A percentile compares a stretch with the other conserved stretches of the same genome.
phyloP scores from a whole-genome alignment of 2,113 vertebrate species.

The Cyphotilapia sp. region DNA sequence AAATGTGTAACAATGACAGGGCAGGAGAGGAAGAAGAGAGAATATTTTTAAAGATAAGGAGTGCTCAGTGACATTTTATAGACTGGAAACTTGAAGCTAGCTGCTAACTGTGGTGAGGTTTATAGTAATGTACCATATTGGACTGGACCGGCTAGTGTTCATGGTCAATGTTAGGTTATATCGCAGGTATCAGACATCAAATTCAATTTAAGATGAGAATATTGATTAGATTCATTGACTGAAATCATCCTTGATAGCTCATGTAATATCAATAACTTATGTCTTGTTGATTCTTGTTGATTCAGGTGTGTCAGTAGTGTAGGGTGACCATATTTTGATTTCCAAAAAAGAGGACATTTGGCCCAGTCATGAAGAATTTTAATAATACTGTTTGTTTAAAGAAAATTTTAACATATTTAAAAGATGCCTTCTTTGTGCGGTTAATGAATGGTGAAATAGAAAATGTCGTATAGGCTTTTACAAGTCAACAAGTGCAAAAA shows the following conservation, averaged over 20 bases:
- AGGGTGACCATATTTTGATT: not conserved
- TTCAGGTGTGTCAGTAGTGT: not conserved
- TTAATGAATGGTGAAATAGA: not conserved
- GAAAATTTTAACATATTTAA: not conserved
- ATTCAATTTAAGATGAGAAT: not conserved
- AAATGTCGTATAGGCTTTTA: not conserved
- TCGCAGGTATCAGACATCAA: not conserved
- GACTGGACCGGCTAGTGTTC: not conserved
- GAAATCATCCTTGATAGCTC: not conserved
- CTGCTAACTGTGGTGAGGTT: not conserved
- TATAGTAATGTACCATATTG: not conserved
- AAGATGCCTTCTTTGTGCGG: not conserved
- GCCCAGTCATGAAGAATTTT: not conserved
- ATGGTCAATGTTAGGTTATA: not conserved
- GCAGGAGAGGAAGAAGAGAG: not conserved
- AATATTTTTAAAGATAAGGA: not conserved
- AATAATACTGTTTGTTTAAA: not conserved
- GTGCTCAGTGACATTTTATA: not conserved
- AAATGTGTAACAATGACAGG: not conserved
- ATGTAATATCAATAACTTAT: not conserved
- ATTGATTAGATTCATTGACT: not conserved
- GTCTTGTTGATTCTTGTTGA: not conserved
- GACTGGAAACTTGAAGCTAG: not conserved
- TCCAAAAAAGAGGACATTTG: not conserved
- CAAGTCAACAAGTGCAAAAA: not conserved